Conservation (phyloP, 2,113 vertebrate genomes). For the Mus pahari region DNA sequence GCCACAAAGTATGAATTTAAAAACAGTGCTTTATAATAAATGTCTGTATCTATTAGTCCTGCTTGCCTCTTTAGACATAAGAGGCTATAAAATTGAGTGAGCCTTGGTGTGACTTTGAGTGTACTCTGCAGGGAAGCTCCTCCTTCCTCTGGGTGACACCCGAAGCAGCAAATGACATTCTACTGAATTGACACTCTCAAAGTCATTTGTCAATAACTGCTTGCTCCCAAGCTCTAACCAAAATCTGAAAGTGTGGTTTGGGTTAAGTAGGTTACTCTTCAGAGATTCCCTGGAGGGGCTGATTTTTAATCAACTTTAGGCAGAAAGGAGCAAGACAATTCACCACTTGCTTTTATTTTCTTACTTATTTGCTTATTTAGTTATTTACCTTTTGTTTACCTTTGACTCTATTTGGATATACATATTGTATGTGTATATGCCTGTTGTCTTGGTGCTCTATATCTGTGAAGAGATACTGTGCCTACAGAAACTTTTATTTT, state of each 20-base stretch:
- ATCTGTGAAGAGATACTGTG: not conserved
- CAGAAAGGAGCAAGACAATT: not conserved
- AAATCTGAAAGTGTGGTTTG: not conserved
- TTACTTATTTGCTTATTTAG: too few relatives aligned
- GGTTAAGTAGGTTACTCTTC: not conserved
- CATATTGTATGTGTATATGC: not conserved
- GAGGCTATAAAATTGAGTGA: not conserved
- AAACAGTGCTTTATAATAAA: not conserved
- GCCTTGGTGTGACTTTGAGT: not conserved
- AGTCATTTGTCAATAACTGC: not conserved
- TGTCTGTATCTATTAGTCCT: not conserved
- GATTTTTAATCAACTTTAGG: constrained; percentile 15
- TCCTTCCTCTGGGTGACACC: not conserved
- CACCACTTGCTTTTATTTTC: too few relatives aligned
- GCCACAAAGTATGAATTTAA: not conserved
- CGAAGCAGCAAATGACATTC: not conserved
- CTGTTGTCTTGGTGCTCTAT: not conserved
- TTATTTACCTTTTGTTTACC: not conserved
- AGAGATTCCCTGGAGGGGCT: not conserved
- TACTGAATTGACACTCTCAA: not conserved
- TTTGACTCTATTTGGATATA: not conserved
- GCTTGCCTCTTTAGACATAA: constrained; percentile 36
- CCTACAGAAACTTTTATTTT: too few relatives aligned
- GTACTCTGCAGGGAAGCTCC: not conserved
- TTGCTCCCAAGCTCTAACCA: not conserved